Percentiles rank a stretch among this genome's conserved stretches.
phyloP scores from a whole-genome alignment of 2,888 invertebrate genomes.

The Harpalus rufipes region DNA sequence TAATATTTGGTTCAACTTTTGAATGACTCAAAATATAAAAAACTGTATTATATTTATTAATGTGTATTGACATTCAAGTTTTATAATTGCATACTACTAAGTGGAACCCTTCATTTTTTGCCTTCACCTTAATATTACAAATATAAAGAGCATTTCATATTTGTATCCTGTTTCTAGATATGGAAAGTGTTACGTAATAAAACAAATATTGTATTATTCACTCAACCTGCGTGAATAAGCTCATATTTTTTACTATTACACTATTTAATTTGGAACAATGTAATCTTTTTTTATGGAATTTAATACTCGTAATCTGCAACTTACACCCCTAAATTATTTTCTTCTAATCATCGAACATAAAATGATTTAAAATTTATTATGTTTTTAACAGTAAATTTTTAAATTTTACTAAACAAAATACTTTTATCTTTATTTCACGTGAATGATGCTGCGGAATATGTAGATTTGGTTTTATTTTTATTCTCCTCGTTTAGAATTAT shows the following conservation, averaged over 20 bases:
- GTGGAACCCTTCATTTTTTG: conserved; percentile 1
- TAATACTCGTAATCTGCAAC: no score
- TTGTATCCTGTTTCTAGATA: conserved; percentile 14
- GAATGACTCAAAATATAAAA: not conserved
- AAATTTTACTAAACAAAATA: no score
- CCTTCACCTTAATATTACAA: conserved; percentile 9
- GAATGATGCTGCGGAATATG: no score
- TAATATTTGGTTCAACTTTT: no score
- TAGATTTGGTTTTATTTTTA: no score
- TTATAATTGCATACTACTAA: not conserved
- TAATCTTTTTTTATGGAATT: no score
- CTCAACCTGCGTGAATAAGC: not conserved
- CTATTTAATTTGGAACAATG: not conserved
- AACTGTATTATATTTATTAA: not conserved
- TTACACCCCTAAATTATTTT: no score
- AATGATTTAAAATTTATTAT: no score
- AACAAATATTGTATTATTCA: conserved; percentile 35
- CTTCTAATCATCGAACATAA: no score
- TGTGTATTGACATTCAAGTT: not conserved
- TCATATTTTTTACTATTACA: not conserved
- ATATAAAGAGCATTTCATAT: conserved; percentile 3
- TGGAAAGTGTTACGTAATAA: not conserved
- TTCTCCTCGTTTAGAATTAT: no score
- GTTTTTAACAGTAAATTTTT: no score
- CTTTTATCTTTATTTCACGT: no score